Base-by-base conservation (phyloP, 2,888 invertebrate species). In the Bombylius major region DNA sequence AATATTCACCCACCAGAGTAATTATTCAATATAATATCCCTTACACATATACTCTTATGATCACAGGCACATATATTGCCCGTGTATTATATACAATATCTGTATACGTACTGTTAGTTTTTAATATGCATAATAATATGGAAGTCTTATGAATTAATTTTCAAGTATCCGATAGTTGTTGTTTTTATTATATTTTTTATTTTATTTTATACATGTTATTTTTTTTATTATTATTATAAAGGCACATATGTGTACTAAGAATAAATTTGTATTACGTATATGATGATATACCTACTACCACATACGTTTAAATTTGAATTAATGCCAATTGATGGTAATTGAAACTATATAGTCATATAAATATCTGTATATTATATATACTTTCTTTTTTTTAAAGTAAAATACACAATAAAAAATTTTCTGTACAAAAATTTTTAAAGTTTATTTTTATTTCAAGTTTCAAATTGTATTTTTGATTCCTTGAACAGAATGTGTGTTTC, bases 261-360 rank as follows among this genome's bases (percentile, higher is more conserved):
- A 42, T 42, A 11, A 42, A 42, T 42, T 8, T 42, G 1, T 36
- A 36, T 1, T 36, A 11, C 39, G 8, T 23, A 23, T 23, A 23
- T 39, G 39, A 39, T 7, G 39, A 11, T 55, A 50, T 23, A 55
- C n/a, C n/a, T n/a, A n/a, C 54, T 7, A 23, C 42, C 47, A 55
- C 53, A 46, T 45, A 55, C 34, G 47, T 47, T 47, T 8, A 34
- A 39, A 39, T 54, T 59, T 61, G 58, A 61, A 61, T 61, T 61
- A 59, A 57, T 58, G 59, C 59, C 59, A 61, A 61, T 61, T 61
- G 61, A 55, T 45, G 56, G 56, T 53, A 61, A 61, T 61, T 61
- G 58, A 60, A 61, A 61, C 5, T 45, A 45, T 11, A 11, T 11
- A 11, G n/a, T n/a, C n/a, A n/a, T n/a, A n/a, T n/a, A n/a, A n/a